A percentile compares a stretch with the other conserved stretches of the same genome.
Evolutionary conservation across 2,888 invertebrate species (phyloP).

Genomic region (Pandemis corylana): DNA sequence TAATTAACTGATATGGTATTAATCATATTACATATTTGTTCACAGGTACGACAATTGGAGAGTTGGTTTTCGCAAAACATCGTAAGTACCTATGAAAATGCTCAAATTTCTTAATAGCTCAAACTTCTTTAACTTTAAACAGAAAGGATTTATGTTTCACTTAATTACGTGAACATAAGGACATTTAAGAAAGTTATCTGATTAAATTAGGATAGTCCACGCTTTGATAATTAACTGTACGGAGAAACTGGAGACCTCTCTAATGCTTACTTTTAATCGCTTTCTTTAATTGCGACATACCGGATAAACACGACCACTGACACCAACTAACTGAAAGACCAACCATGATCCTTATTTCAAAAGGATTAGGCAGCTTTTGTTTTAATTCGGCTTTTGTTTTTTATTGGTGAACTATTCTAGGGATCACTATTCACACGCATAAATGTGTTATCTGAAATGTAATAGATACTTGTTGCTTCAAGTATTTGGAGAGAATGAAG

Average conservation of each 20-base stretch:
- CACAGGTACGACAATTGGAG: conserved; percentile 51
- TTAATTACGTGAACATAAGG: conserved; percentile 26
- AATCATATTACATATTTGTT: conserved; percentile 1
- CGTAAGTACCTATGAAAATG: neutral
- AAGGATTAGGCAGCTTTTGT: conserved; percentile 7
- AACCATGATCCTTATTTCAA: conserved; percentile 10
- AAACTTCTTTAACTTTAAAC: neutral
- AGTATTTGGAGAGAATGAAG: conserved; percentile 40
- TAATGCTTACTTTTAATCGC: conserved; percentile 56
- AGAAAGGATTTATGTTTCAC: conserved; percentile 18
- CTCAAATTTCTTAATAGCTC: neutral
- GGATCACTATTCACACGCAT: conserved; percentile 41
- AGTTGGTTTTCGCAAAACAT: conserved; percentile 8
- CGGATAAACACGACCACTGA: conserved; percentile 46
- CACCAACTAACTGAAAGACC: conserved; percentile 23
- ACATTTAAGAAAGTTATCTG: conserved; percentile 46
- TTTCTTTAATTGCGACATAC: conserved; percentile 53
- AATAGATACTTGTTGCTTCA: conserved; percentile 41
- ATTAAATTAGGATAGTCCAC: conserved; percentile 54
- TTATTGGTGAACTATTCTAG: conserved; percentile 27
- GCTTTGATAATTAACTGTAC: conserved; percentile 45
- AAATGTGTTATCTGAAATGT: conserved; percentile 41
- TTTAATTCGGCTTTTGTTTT: neutral
- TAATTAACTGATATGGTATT: too few relatives aligned
- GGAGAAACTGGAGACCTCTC: conserved; percentile 51